Evolutionary conservation across 2,888 invertebrate genomes (phyloP).

Genomic region (Trichogramma dendrolimi): DNA sequence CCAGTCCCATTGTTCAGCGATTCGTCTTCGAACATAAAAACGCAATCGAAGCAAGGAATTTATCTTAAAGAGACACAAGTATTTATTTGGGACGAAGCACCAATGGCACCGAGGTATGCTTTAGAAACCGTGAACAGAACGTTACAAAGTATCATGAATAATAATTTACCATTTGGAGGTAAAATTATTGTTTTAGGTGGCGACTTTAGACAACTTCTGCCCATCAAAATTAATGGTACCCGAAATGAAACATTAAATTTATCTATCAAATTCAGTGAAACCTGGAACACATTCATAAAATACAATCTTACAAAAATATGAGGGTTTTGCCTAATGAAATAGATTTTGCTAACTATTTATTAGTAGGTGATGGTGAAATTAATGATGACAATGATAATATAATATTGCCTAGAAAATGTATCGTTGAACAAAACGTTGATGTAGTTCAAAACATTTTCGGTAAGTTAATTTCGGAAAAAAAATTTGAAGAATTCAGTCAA

Average conservation of each 20-base stretch:
- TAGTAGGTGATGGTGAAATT: slow-evolving; percentile 21
- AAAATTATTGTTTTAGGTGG: too few relatives aligned
- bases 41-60: too few relatives aligned
- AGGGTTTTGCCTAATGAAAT: slow-evolving; percentile 23
- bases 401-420: too few relatives aligned
- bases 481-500: slow-evolving; percentile 18
- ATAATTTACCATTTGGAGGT: too few relatives aligned
- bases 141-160: too few relatives aligned
- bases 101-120: too few relatives aligned
- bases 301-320: slow-evolving; percentile 27
- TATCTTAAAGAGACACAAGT: too few relatives aligned
- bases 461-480: slow-evolving; percentile 11
- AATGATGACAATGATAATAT: slow-evolving; percentile 25
- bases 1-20: too few relatives aligned
- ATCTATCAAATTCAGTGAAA: slow-evolving; percentile 28
- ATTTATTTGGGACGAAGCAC: too few relatives aligned
- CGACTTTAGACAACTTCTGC: slow-evolving; percentile 25
- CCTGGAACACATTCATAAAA: slow-evolving; percentile 19
- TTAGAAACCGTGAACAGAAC: too few relatives aligned
- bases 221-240: slow-evolving; percentile 21
- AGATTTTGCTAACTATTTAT: slow-evolving; percentile 26
- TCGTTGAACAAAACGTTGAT: too few relatives aligned
- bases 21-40: too few relatives aligned
- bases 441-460: slow-evolving; percentile 19
- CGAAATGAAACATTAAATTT: slow-evolving; percentile 24